Conservation (phyloP, 2,888 invertebrate genomes). For the Eupeodes latifasciatus region DNA sequence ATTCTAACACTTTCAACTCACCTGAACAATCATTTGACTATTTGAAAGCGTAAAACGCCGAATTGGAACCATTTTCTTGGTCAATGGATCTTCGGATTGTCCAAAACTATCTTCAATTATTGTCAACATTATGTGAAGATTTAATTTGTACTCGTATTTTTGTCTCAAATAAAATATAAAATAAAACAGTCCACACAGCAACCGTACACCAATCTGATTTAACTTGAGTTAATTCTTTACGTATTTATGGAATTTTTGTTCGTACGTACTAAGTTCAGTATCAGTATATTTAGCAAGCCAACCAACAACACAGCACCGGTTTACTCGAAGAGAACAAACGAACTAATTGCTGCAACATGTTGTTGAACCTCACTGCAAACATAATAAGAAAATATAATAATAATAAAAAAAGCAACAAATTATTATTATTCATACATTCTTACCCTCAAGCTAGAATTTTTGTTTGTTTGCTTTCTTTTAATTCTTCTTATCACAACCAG, state of each 20-base stretch:
- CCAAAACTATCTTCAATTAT: slow-evolving; percentile 83
- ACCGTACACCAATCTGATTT: slow-evolving; percentile 10
- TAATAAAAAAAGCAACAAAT: neutral
- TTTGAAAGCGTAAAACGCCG: slow-evolving; percentile 81
- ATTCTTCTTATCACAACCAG: slow-evolving; percentile 29
- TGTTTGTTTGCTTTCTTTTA: neutral
- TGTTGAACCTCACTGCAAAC: neutral
- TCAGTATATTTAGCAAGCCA: too few species aligned
- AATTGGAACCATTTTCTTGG: slow-evolving; percentile 79
- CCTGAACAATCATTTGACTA: slow-evolving; percentile 80
- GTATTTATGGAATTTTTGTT: slow-evolving; percentile 26
- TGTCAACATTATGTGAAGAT: slow-evolving; percentile 78
- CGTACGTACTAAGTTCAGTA: neutral
- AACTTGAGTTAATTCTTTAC: neutral
- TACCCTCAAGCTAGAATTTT: neutral
- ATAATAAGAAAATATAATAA: slow-evolving; percentile 3
- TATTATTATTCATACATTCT: neutral
- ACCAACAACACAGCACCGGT: neutral
- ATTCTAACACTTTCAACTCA: slow-evolving; percentile 61
- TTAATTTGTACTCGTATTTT: neutral
- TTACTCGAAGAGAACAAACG: slow-evolving; percentile 24
- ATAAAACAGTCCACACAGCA: neutral
- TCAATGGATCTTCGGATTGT: slow-evolving; percentile 80
- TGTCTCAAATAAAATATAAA: neutral
- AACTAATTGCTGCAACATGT: slow-evolving; percentile 39